phyloP scores from a whole-genome alignment of 2,888 invertebrate species.

The Orthosia incerta region DNA sequence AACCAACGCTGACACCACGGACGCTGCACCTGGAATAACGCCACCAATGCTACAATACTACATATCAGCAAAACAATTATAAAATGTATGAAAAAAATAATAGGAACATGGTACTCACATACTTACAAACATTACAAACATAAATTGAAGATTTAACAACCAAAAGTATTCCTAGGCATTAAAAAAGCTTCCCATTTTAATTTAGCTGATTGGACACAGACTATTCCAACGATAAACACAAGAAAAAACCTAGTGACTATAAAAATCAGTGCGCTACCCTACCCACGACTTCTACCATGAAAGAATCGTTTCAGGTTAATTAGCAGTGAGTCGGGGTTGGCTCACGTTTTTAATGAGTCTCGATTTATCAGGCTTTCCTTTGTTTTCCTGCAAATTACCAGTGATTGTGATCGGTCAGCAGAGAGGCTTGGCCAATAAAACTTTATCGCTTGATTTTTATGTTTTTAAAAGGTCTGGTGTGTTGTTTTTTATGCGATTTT shows the following conservation, averaged over 20 bases:
- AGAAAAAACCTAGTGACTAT: background rate
- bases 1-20: too few relatives aligned
- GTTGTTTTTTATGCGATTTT: background rate
- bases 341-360: constrained; percentile 53
- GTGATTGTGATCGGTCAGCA: constrained; percentile 47
- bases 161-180: too few relatives aligned
- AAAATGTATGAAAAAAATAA: too few relatives aligned
- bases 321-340: constrained; percentile 30
- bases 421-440: constrained; percentile 27
- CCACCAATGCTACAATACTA: too few relatives aligned
- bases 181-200: too few relatives aligned
- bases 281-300: constrained; percentile 13
- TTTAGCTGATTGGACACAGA: background rate
- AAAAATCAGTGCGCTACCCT: constrained; percentile 13
- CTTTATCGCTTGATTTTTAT: constrained; percentile 30
- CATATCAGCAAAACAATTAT: too few relatives aligned
- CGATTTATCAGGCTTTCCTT: constrained; percentile 47
- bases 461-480: constrained; percentile 7
- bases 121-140: too few relatives aligned
- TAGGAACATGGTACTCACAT: too few relatives aligned
- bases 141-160: too few relatives aligned
- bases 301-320: constrained; percentile 57
- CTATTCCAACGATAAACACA: background rate
- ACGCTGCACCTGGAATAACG: too few relatives aligned
- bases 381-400: constrained; percentile 46